Percentiles rank a stretch among this genome's conserved stretches.
Evolutionary conservation across 2,888 invertebrate species (phyloP).

Genomic region (Strigamia maritima): DNA sequence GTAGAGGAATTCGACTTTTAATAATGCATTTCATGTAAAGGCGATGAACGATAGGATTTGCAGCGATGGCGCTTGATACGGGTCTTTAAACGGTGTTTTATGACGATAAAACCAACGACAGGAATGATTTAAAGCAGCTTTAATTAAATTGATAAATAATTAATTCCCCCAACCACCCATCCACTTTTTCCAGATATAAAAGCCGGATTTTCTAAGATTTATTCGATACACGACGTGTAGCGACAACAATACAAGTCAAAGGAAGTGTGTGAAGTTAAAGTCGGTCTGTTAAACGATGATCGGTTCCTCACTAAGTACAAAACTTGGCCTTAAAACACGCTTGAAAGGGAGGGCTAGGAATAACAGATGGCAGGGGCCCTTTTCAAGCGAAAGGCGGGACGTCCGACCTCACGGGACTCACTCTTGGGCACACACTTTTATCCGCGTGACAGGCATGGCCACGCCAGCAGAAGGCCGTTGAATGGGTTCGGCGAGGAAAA

Average conservation of each 20-base stretch:
- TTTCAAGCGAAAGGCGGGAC: slow-evolving; percentile 11
- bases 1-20: background rate
- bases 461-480: slow-evolving; percentile 29
- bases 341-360: background rate
- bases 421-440: slow-evolving; percentile 24
- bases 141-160: slow-evolving; percentile 17
- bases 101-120: background rate
- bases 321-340: slow-evolving; percentile 20
- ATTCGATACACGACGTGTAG: background rate
- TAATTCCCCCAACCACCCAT: background rate
- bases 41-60: slow-evolving; percentile 1
- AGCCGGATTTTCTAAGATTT: background rate
- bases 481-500: slow-evolving; percentile 8
- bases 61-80: background rate
- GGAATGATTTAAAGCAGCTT: background rate
- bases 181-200: background rate
- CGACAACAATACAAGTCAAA: background rate
- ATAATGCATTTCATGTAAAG: slow-evolving; percentile 8
- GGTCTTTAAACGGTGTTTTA: background rate
- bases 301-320: slow-evolving; percentile 6
- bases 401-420: slow-evolving; percentile 24
- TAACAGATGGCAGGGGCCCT: slow-evolving; percentile 16
- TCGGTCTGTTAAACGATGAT: slow-evolving; percentile 5
- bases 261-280: background rate
- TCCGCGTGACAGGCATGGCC: slow-evolving; percentile 1